Evolutionary conservation across 2,888 invertebrate genomes (phyloP).

Genomic region (Volucella bombylans): DNA sequence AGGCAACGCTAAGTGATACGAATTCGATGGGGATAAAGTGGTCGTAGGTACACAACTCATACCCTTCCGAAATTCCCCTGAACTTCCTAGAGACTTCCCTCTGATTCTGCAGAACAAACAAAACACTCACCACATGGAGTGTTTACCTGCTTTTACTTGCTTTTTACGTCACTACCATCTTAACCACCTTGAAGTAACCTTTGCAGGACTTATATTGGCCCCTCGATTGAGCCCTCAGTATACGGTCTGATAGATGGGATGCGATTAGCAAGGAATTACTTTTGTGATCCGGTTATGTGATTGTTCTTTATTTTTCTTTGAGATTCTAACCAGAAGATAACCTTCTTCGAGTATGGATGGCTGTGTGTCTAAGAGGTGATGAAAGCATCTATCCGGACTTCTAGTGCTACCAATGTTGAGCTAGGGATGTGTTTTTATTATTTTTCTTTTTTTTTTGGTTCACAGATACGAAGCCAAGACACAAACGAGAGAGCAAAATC

Average conservation of each 20-base stretch:
- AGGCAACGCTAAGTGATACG: slow-evolving; percentile 20
- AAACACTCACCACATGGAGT: slow-evolving; percentile 11
- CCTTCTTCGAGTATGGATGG: neutral
- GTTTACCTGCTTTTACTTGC: slow-evolving; percentile 38
- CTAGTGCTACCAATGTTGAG: slow-evolving; percentile 2
- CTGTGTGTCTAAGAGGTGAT: slow-evolving; percentile 17
- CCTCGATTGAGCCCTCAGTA: slow-evolving; percentile 44
- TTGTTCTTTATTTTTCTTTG: slow-evolving; percentile 54
- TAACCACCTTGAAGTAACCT: slow-evolving; percentile 48
- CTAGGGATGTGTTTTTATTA: slow-evolving; percentile 4
- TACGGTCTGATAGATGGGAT: slow-evolving; percentile 55
- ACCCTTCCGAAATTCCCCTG: neutral
- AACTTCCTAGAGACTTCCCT: too few species aligned
- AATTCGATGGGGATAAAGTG: slow-evolving; percentile 25
- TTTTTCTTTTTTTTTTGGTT: slow-evolving; percentile 1
- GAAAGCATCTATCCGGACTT: slow-evolving; percentile 17
- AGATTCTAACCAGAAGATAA: slow-evolving; percentile 20
- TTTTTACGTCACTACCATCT: slow-evolving; percentile 50
- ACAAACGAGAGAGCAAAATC: slow-evolving; percentile 40
- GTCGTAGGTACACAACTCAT: neutral
- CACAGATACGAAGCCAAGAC: slow-evolving; percentile 19
- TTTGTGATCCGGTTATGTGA: slow-evolving; percentile 62
- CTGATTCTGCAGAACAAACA: slow-evolving; percentile 1
- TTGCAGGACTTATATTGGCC: slow-evolving; percentile 26
- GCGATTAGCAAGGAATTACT: slow-evolving; percentile 63